phyloP scores from a whole-genome alignment of 1,140 invertebrate species.

The Pomacea maculata region DNA sequence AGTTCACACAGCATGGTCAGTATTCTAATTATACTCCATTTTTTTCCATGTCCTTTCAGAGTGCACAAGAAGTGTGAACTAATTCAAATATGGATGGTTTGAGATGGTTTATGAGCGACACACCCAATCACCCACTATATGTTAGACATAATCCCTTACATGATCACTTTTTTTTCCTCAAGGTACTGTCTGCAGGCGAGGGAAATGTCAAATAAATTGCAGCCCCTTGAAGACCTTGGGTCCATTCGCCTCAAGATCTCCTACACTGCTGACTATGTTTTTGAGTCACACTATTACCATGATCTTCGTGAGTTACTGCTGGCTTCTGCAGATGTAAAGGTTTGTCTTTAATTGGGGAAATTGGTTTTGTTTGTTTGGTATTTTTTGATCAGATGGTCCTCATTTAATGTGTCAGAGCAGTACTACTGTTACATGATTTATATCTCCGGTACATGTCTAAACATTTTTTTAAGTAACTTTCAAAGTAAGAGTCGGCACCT shows the following conservation, averaged over 20 bases:
- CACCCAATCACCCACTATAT: no score
- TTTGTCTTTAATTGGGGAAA: slow-evolving; percentile 50
- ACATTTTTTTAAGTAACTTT: no score
- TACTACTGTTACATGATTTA: no score
- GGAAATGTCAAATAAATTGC: slow-evolving; percentile 45
- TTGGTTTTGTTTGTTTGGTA: background rate
- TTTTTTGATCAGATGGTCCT: no score
- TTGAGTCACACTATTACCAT: slow-evolving; percentile 82
- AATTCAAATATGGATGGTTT: background rate
- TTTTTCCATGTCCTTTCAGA: background rate
- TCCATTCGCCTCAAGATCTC: slow-evolving; percentile 85
- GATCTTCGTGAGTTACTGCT: slow-evolving; percentile 79
- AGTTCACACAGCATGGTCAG: slow-evolving; percentile 62
- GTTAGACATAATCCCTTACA: no score
- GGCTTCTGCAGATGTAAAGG: slow-evolving; percentile 76
- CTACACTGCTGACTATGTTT: slow-evolving; percentile 85
- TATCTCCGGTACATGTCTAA: no score
- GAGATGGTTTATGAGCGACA: background rate
- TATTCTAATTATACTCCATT: background rate
- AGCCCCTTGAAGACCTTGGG: slow-evolving; percentile 73
- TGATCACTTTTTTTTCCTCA: slow-evolving; percentile 3
- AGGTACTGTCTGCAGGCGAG: slow-evolving; percentile 86
- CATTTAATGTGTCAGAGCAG: no score
- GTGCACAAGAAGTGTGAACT: background rate
- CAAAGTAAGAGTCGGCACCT: no score